Evolutionary conservation across 1,140 invertebrate genomes (phyloP).

Genomic region (Bicyclus anynana): DNA sequence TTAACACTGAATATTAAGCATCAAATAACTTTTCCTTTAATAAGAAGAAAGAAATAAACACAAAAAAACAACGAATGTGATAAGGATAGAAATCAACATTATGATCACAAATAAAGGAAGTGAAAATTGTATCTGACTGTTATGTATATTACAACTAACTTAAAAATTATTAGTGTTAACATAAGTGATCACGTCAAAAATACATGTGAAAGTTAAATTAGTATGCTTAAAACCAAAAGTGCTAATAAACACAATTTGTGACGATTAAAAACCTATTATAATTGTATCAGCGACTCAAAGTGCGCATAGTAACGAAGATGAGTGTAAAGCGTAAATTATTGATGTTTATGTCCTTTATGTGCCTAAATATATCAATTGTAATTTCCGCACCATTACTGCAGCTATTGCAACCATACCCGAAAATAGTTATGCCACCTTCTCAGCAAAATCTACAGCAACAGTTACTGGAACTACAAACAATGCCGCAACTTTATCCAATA

Average conservation of each 20-base stretch:
- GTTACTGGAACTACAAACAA: slow-evolving; percentile 31
- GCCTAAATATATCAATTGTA: slow-evolving; percentile 5
- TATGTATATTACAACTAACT: too few species aligned
- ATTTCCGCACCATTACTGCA: slow-evolving; percentile 24
- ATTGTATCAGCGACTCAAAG: not conserved
- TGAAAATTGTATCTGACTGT: too few species aligned
- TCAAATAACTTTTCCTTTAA: too few species aligned
- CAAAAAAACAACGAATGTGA: too few species aligned
- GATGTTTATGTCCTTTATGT: slow-evolving; percentile 15
- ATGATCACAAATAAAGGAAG: too few species aligned
- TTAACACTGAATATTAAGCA: too few species aligned
- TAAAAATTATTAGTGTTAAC: too few species aligned
- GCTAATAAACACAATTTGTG: not conserved
- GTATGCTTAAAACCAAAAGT: not conserved
- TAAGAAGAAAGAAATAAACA: not conserved
- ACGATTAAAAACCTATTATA: not conserved
- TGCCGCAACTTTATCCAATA: slow-evolving; percentile 24
- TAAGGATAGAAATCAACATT: too few species aligned
- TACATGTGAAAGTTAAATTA: too few species aligned
- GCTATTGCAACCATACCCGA: slow-evolving; percentile 12
- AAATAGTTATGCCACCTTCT: slow-evolving; percentile 8
- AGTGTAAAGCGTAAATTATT: not conserved
- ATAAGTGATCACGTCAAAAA: too few species aligned
- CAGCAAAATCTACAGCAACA: slow-evolving; percentile 31
- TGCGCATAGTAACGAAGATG: not conserved